These are phyloP conservation scores for Noctua pronuba DNA, from an alignment of 2,888 invertebrate species.

Conservation along the genomic window DNA sequence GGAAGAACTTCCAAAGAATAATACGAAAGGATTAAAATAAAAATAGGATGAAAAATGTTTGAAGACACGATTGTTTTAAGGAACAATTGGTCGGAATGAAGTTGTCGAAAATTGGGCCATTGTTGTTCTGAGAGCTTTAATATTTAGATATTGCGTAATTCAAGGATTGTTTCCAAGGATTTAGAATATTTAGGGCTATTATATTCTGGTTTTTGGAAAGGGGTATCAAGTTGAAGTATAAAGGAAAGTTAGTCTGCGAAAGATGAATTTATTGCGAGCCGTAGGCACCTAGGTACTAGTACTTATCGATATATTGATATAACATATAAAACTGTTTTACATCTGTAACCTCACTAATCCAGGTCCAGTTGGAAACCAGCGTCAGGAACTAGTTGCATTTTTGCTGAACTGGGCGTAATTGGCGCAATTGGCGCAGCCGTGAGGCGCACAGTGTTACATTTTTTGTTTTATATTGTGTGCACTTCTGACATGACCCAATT, in stretches of 20 bases:
- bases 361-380: too few relatives aligned
- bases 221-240: background rate
- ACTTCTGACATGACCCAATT: too few relatives aligned
- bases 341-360: too few relatives aligned
- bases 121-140: slow-evolving; percentile 41
- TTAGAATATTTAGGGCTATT: slow-evolving; percentile 32
- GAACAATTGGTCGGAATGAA: slow-evolving; percentile 62
- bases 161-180: slow-evolving; percentile 32
- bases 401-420: too few relatives aligned
- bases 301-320: background rate
- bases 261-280: background rate
- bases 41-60: slow-evolving; percentile 56
- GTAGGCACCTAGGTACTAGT: background rate
- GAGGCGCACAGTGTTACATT: too few relatives aligned
- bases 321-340: background rate
- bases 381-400: too few relatives aligned
- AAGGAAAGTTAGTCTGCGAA: background rate
- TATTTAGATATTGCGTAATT: slow-evolving; percentile 44
- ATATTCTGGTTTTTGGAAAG: slow-evolving; percentile 11
- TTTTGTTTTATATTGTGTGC: too few relatives aligned
- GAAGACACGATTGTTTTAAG: slow-evolving; percentile 60
- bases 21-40: slow-evolving; percentile 62
- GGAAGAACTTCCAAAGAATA: slow-evolving; percentile 35
- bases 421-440: too few relatives aligned
- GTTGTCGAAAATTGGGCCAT: slow-evolving; percentile 55